phyloP scores from a whole-genome alignment of 2,888 invertebrate genomes.

The Villa cingulata region DNA sequence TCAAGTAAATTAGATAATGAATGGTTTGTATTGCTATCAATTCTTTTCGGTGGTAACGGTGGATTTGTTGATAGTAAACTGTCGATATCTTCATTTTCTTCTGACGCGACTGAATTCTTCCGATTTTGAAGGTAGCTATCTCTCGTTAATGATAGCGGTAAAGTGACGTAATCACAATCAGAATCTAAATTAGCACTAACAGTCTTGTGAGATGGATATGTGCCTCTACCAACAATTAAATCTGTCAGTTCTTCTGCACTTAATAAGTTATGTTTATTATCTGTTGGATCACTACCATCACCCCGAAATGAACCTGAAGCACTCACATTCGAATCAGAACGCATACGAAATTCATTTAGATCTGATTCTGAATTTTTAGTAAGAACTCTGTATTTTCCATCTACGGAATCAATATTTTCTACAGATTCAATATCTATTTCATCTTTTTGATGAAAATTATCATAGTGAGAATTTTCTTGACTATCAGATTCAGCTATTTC shows the following conservation, averaged over 20 bases:
- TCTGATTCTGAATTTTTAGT: conserved; percentile 40
- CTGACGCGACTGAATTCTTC: conserved; percentile 46
- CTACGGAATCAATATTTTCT: conserved; percentile 41
- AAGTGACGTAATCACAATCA: conserved; percentile 78
- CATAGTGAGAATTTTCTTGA: conserved; percentile 42
- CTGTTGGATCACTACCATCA: conserved; percentile 79
- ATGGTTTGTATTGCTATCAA: conserved; percentile 45
- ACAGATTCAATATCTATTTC: conserved; percentile 35
- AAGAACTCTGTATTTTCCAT: conserved; percentile 39
- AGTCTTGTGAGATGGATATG: conserved; percentile 62
- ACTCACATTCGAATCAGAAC: conserved; percentile 68
- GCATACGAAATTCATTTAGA: conserved; percentile 43
- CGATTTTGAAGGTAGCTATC: conserved; percentile 46
- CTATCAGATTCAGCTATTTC: conserved; percentile 44
- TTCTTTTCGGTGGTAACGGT: conserved; percentile 56
- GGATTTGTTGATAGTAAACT: conserved; percentile 39
- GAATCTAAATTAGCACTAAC: conserved; percentile 77
- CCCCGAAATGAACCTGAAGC: conserved; percentile 69
- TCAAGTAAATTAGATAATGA: conserved; percentile 38
- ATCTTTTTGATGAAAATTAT: conserved; percentile 42
- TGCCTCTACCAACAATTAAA: conserved; percentile 64
- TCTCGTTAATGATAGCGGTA: conserved; percentile 45
- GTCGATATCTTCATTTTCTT: conserved; percentile 38
- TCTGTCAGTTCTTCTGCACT: conserved; percentile 75
- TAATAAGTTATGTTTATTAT: conserved; percentile 57